Conservation (phyloP, 1,140 invertebrate genomes). For the Aphis gossypii region DNA sequence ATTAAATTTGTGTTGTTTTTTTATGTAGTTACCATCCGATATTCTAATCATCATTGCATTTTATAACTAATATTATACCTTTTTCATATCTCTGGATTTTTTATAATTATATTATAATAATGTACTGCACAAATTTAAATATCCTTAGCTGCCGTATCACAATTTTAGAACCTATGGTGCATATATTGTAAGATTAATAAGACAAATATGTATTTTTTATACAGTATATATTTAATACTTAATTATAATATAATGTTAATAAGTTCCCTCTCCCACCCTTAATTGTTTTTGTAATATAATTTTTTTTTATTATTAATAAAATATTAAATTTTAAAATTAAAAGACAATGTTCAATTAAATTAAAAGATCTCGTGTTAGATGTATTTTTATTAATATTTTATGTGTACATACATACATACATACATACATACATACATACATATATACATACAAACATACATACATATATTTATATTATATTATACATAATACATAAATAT, state of each 20-base stretch:
- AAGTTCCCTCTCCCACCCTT: constrained; percentile 29
- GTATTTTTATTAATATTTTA: constrained; percentile 56
- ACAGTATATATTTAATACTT: constrained; percentile 48
- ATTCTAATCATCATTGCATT: constrained; percentile 30
- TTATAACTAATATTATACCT: constrained; percentile 33
- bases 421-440: background rate
- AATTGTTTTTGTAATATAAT: constrained; percentile 35
- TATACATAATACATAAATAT: no score
- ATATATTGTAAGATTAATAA: constrained; percentile 31
- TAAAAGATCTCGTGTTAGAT: constrained; percentile 57
- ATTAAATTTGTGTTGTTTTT: constrained; percentile 27
- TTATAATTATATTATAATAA: constrained; percentile 19
- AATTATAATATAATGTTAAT: constrained; percentile 25
- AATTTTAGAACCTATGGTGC: constrained; percentile 44
- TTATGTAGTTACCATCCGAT: constrained; percentile 44
- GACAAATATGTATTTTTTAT: constrained; percentile 53
- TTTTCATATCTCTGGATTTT: constrained; percentile 37
- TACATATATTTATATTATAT: background rate
- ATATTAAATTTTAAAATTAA: constrained; percentile 49
- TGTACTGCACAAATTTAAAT: constrained; percentile 45
- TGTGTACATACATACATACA: background rate
- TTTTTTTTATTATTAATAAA: constrained; percentile 23
- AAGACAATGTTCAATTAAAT: constrained; percentile 57
- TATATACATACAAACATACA: background rate
- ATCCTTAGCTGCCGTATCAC: constrained; percentile 11